phyloP scores from a whole-genome alignment of 2,113 vertebrate genomes.

The Condylura cristata region DNA sequence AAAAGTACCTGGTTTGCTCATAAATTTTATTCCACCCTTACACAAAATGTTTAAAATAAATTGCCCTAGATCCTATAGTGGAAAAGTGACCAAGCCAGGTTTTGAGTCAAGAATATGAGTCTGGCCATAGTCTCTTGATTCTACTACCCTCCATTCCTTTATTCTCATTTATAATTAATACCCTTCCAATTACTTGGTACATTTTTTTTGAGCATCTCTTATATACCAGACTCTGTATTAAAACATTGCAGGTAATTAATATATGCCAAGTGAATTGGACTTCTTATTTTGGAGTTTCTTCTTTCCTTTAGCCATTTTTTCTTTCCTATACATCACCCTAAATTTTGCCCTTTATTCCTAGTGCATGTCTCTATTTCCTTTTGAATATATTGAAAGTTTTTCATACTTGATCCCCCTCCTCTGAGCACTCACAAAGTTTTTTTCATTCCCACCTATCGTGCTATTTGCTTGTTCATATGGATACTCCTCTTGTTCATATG shows the following conservation, averaged over 20 bases:
- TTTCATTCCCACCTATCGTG: background rate
- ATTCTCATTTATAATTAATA: slow-evolving; percentile 20
- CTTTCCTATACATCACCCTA: background rate
- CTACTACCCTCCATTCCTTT: background rate
- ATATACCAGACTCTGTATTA: background rate
- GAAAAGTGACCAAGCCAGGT: background rate
- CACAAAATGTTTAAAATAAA: slow-evolving; percentile 23
- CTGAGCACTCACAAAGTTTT: background rate
- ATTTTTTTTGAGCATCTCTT: background rate
- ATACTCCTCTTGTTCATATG: background rate
- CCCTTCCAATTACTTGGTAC: background rate
- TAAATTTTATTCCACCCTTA: background rate
- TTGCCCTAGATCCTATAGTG: background rate
- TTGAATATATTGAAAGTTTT: slow-evolving; percentile 40
- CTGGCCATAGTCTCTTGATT: background rate
- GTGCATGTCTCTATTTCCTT: background rate
- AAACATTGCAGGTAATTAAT: background rate
- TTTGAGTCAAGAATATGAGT: slow-evolving; percentile 28
- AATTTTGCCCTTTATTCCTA: slow-evolving; percentile 22
- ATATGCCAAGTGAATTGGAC: background rate
- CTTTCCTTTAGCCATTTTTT: background rate
- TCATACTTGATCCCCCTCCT: background rate
- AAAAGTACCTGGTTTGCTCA: background rate
- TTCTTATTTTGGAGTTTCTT: slow-evolving; percentile 2
- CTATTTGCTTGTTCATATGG: background rate